A percentile compares a stretch with the other conserved stretches of the same genome.
Conservation (phyloP, 2,888 invertebrate species). For the Prosopocoilus inquinatus region DNA sequence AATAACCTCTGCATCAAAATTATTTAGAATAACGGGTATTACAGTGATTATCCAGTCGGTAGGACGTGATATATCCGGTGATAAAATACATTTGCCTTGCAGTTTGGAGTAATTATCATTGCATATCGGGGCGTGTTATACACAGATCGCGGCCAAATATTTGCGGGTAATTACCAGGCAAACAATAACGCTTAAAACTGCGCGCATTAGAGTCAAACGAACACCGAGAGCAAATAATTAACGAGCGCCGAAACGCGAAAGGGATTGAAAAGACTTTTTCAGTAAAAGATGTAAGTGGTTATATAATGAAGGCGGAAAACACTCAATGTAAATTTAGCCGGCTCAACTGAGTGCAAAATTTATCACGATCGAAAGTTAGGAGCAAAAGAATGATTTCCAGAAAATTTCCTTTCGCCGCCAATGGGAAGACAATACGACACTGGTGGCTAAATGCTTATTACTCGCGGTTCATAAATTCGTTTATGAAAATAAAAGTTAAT, state of each 20-base stretch:
- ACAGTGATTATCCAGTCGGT: slow-evolving; percentile 22
- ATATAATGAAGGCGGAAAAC: too few species aligned
- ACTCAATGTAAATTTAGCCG: too few species aligned
- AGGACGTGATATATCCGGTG: slow-evolving; percentile 25
- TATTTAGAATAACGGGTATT: slow-evolving; percentile 23
- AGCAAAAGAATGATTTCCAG: not conserved
- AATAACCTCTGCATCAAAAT: slow-evolving; percentile 13
- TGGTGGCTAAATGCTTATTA: slow-evolving; percentile 19
- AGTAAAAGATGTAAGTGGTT: too few species aligned
- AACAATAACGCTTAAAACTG: too few species aligned
- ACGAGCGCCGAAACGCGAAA: too few species aligned
- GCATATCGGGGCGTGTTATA: slow-evolving; percentile 14
- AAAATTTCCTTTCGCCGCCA: not conserved
- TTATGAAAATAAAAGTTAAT: slow-evolving; percentile 31
- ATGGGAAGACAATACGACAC: slow-evolving; percentile 6
- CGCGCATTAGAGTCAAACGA: too few species aligned
- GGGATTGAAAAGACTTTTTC: too few species aligned
- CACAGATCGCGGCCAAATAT: not conserved
- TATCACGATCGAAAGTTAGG: not conserved
- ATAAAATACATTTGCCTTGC: slow-evolving; percentile 26
- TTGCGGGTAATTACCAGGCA: too few species aligned
- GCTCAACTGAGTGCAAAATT: too few species aligned
- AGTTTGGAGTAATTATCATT: slow-evolving; percentile 27
- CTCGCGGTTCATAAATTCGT: slow-evolving; percentile 29
- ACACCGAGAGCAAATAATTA: too few species aligned